Percentiles rank a stretch among this genome's conserved stretches.
phyloP scores from a whole-genome alignment of 2,113 vertebrate species.

The Pyxicephalus adspersus region DNA sequence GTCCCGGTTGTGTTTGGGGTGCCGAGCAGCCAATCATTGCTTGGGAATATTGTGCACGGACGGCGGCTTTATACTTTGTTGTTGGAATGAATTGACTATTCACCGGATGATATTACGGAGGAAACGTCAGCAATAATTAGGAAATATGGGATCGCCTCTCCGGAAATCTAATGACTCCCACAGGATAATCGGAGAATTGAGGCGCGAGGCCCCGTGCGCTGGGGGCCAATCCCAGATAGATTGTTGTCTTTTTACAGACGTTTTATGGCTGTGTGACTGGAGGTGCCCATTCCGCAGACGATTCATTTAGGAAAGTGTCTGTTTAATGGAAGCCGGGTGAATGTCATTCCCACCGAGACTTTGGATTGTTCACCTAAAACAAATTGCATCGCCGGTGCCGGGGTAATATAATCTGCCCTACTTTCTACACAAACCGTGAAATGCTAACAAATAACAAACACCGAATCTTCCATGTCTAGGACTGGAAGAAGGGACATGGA shows the following conservation, averaged over 20 bases:
- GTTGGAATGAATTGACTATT: slow-evolving; percentile 63
- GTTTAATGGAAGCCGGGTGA: slow-evolving; percentile 26
- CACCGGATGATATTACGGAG: slow-evolving; percentile 63
- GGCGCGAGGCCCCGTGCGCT: slow-evolving; percentile 63
- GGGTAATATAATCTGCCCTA: slow-evolving; percentile 23
- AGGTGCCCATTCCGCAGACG: slow-evolving; percentile 62
- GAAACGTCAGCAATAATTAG: slow-evolving; percentile 71
- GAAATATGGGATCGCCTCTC: slow-evolving; percentile 63
- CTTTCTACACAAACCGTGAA: not conserved
- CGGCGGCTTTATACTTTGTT: slow-evolving; percentile 61
- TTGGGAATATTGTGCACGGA: too few species aligned
- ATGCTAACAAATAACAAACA: not conserved
- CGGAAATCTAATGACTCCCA: slow-evolving; percentile 65
- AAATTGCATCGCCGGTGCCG: slow-evolving; percentile 19
- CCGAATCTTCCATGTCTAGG: too few species aligned
- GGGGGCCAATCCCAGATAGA: slow-evolving; percentile 64
- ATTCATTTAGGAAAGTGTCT: slow-evolving; percentile 48
- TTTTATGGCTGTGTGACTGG: slow-evolving; percentile 62
- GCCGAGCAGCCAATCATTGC: too few species aligned
- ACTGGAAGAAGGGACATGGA: too few species aligned
- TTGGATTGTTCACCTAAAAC: slow-evolving; percentile 52
- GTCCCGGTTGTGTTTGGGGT: too few species aligned
- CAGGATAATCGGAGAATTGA: slow-evolving; percentile 62
- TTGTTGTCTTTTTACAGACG: slow-evolving; percentile 55
- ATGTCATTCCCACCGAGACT: slow-evolving; percentile 47